Base-by-base conservation (phyloP, 2,797 vertebrate genomes). In the Capromys pilorides region DNA sequence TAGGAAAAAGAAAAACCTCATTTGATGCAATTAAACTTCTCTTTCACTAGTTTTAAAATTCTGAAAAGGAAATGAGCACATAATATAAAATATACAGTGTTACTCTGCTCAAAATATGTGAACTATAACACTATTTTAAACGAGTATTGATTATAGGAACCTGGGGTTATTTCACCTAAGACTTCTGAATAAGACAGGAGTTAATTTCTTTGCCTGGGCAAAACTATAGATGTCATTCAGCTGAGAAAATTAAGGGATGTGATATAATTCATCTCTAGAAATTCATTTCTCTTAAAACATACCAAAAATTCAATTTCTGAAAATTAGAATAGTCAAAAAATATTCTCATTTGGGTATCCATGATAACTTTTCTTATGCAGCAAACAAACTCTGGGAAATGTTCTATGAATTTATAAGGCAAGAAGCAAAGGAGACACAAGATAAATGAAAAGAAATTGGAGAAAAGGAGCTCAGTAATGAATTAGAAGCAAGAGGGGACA, bases 41-140 rank as follows among this genome's bases (percentile, higher is more conserved):
- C 93, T 81, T 95, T 14, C 62, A 89, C 0, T 61, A 86, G 81
- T 14, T 86, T 28, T 66, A 82, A 93, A 93, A 66, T 92, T 91
- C 67, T 90, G 21, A 64, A 94, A 88, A 85, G 24, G 91, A 78
- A 22, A 92, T 86, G 22, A 90, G n/a, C 5, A 73, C 4, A 78
- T 59, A 41, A 57, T 39, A 1, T 36, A 28, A 0, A 93, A 83
- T 12, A 22, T 1, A 59, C 1, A 28, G 69, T 90, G 54, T 22
- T 73, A 59, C 31, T 96, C 92, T 95, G 1, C 45, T 79, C 80
- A 77, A 91, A 80, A 86, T 62, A 51, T 85, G 9, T 84, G 4
- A 94, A 91, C 83, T 81, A 41, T 59, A 45, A 54, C n/a, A n/a
- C n/a, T 77, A 69, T 85, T 89, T 77, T 73, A 77, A 87, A 64